Base-by-base conservation (phyloP, 1,140 invertebrate genomes). In the Monomorium pharaonis region DNA sequence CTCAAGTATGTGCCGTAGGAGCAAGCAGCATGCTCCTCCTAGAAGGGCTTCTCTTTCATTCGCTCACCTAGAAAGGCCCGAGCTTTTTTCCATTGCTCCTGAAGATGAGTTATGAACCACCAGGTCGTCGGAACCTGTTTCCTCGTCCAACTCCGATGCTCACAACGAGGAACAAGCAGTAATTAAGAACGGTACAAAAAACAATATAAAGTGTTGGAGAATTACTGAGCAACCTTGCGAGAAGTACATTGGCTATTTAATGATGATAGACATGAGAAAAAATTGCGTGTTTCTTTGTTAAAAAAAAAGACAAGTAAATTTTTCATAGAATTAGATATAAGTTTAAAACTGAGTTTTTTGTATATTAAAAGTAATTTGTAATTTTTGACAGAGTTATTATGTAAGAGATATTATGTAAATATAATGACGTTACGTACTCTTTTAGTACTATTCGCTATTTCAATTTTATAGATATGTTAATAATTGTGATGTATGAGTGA, bases 1-100 rank as follows among this genome's bases (percentile, higher is more conserved):
- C 92, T 93, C 93, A 94, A 95, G 94, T 95, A 95, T 94, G 93
- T 94, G 93, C 92, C 86, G 89, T 90, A 91, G 90, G 89, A 92
- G 83, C 67, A 85, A 88, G 75, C 75, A 60, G 78, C 83, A 33
- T 56, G 80, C 67, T 74, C 54, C 90, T 89, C 86, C 69, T 85
- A 62, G 72, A 85, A 76, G 21, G 44, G 42, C 69, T 47, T 16
- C 72, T 44, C 86, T 84, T 44, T 37, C 77, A 30, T 56, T 33
- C 77, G 75, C 63, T 78, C 78, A 72, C 78, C 80, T 83, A 88
- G 84, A 85, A 88, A 63, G 87, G 74, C 84, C 85, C 84, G 56
- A 70, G 54, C 65, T 84, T 86, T 90, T 89, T 92, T 75, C 74
- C 83, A 72, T 89, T 87, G 80, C 84, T 85, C 33, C 86, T 93